Conservation (phyloP, 2,888 invertebrate genomes). For the Lasius fuliginosus region DNA sequence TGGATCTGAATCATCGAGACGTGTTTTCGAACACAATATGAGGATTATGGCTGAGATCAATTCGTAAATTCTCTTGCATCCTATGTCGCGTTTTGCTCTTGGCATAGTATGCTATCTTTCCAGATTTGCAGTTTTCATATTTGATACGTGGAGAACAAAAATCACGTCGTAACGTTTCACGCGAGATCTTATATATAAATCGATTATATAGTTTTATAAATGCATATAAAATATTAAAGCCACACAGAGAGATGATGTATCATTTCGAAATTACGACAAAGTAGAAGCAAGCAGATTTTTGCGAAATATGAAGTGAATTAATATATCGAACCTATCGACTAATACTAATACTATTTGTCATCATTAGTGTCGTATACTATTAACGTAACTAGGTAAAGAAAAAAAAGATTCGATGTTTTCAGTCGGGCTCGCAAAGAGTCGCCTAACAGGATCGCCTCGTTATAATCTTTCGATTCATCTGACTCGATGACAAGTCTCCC, state of each 20-base stretch:
- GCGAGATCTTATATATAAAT: background rate
- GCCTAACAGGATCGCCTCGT: background rate
- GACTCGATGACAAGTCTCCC: conserved; percentile 12
- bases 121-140: conserved; percentile 19
- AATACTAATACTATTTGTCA: background rate
- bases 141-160: background rate
- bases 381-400: background rate
- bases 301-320: background rate
- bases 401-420: background rate
- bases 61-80: conserved; percentile 69
- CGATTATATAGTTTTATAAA: background rate
- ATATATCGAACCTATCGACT: background rate
- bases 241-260: background rate
- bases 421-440: conserved; percentile 16
- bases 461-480: conserved; percentile 48
- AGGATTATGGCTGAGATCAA: conserved; percentile 77
- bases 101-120: conserved; percentile 35
- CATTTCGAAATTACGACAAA: background rate
- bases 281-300: background rate
- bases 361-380: background rate
- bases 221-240: background rate
- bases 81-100: conserved; percentile 58
- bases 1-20: conserved; percentile 74
- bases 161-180: conserved; percentile 13
- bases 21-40: conserved; percentile 75